phyloP scores from a whole-genome alignment of 2,797 vertebrate genomes.

The Acrossocheilus wenchowensis region DNA sequence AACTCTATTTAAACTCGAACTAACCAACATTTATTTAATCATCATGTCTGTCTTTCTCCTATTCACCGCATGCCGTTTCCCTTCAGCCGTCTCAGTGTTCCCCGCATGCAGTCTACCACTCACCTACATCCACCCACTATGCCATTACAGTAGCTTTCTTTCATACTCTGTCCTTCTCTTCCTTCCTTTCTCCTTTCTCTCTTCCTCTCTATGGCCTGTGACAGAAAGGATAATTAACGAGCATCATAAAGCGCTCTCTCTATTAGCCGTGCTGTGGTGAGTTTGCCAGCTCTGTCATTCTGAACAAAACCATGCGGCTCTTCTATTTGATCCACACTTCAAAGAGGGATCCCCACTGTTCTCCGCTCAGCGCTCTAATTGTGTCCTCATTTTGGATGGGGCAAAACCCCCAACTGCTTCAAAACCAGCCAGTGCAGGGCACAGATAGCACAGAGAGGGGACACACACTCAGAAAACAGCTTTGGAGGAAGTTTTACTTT shows the following conservation, averaged over 20 bases:
- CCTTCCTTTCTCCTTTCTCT: constrained; percentile 58
- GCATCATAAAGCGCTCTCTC: constrained; percentile 96
- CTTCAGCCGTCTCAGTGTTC: constrained; percentile 18
- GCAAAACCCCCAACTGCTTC: constrained; percentile 82
- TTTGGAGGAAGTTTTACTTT: constrained; percentile 33
- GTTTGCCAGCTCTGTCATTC: constrained; percentile 95
- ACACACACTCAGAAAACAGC: constrained; percentile 74
- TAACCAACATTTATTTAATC: constrained; percentile 4
- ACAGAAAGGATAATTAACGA: constrained; percentile 95
- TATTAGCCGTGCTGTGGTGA: constrained; percentile 97
- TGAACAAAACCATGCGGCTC: constrained; percentile 95
- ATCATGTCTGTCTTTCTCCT: constrained; percentile 6
- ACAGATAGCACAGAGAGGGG: constrained; percentile 76
- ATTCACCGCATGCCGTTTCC: constrained; percentile 47
- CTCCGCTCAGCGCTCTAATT: constrained; percentile 95
- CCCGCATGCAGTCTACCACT: constrained; percentile 17
- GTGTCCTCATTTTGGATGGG: constrained; percentile 89
- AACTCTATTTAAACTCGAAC: constrained; percentile 9
- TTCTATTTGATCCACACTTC: constrained; percentile 95
- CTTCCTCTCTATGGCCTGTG: constrained; percentile 72
- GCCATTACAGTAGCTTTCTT: constrained; percentile 55
- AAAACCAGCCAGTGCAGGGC: constrained; percentile 77
- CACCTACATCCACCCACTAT: constrained; percentile 53
- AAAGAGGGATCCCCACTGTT: constrained; percentile 96
- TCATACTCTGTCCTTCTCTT: constrained; percentile 62